Evolutionary conservation across 2,113 vertebrate species (phyloP), one percentile per base, ranked within the genome.

Genomic region (Colistium nudipinnis): DNA sequence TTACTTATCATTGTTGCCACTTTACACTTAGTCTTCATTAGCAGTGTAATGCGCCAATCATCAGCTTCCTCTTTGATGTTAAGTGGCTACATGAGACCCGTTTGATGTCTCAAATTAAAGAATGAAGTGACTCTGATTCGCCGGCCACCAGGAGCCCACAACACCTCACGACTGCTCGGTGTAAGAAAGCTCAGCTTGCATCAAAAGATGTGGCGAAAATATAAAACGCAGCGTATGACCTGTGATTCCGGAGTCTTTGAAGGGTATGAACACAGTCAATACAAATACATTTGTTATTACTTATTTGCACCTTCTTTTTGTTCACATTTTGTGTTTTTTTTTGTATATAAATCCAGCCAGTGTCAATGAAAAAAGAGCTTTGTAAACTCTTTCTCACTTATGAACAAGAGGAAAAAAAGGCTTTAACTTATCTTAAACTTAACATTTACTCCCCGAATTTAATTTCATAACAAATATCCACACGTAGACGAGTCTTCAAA

Each of bases 101-200:
- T 95, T 92, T 94, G 93, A 93, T 94, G 93, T 93, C 86, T 90
- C 89, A 89, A 93, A 94, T 94, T 93, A 94, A 94, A 81, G 81
- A 92, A 88, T 87, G 90, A 92, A 92, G 90, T 82, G 87, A 93
- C 77, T 83, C 81, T 78, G 88, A 64, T 31, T 72, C 74, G 54
- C 61, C 38, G 68, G 83, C 55, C 78, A 86, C 63, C 48, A 62
- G 62, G 38, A 74, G 68, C 41, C 61, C 54, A 6, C 17, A 62
- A 81, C 83, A 74, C 65, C 68, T 80, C 60, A 48, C 39, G 81
- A 44, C 27, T 7, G 30, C 30, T 11, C 61, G 57, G 47, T 63
- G 66, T 49, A 48, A 49, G 49, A 70, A 67, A 65, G 63, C 74
- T 45, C 61, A 80, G 62, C 68, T 51, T 36, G 31, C 41, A 12